Evolutionary conservation across 1,140 invertebrate species (phyloP).

Genomic region (Leptoteleia sp.): DNA sequence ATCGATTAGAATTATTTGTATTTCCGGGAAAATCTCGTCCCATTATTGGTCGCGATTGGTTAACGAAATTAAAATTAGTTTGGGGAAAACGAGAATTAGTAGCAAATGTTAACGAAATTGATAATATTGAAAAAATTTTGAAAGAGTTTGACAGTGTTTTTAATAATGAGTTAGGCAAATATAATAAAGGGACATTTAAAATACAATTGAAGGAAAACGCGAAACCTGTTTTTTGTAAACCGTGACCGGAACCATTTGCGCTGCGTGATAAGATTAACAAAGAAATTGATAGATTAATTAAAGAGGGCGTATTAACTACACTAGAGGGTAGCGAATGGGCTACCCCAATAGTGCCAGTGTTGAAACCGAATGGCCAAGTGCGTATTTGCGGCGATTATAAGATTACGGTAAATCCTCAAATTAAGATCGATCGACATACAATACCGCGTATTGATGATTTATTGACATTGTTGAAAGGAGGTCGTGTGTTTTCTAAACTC

Average conservation of each 20-base stretch:
- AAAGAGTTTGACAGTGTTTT: too few relatives aligned
- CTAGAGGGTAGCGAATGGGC: slow-evolving; percentile 53
- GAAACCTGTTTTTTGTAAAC: slow-evolving; percentile 70
- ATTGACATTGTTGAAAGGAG: background rate
- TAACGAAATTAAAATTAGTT: too few relatives aligned
- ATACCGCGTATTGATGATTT: slow-evolving; percentile 11
- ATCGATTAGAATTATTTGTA: too few relatives aligned
- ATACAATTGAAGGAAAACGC: slow-evolving; percentile 66
- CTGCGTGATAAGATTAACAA: slow-evolving; percentile 72
- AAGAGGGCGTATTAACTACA: slow-evolving; percentile 34
- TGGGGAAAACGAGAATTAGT: too few relatives aligned
- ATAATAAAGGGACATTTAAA: too few relatives aligned
- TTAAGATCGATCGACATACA: slow-evolving; percentile 62
- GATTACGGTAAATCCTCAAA: slow-evolving; percentile 36
- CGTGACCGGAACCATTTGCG: slow-evolving; percentile 74
- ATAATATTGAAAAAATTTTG: too few relatives aligned
- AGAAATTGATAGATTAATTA: slow-evolving; percentile 70
- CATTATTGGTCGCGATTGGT: too few relatives aligned
- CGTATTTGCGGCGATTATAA: slow-evolving; percentile 57
- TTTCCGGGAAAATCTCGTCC: too few relatives aligned
- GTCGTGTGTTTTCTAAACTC: slow-evolving; percentile 25
- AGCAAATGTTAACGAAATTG: too few relatives aligned
- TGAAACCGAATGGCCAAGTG: slow-evolving; percentile 51
- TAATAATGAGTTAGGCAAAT: too few relatives aligned
- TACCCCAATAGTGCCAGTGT: slow-evolving; percentile 64